Evolutionary conservation across 2,797 vertebrate species (phyloP), one percentile per base, ranked within the genome.

Genomic region (Oreonectes daqikongensis): DNA sequence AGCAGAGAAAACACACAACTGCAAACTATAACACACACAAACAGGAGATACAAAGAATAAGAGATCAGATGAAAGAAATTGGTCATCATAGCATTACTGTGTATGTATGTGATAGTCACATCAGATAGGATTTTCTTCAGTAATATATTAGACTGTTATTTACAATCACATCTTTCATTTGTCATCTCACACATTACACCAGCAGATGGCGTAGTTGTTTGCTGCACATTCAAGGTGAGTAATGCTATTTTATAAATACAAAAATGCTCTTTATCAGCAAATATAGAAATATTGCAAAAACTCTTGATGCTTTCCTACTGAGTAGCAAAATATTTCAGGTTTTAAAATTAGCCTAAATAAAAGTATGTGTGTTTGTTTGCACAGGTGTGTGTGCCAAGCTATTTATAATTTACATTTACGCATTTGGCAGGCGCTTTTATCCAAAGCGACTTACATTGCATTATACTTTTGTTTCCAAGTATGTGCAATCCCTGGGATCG

Each of bases 1-100:
- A 96, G 86, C 85, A 92, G 86, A 64, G 92, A 92, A 77, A 86
- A 89, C 85, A 96, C 88, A 79, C 91, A 96, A 94, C 91, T 79
- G 92, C 93, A 82, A 87, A 92, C 96, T 97, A 84, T 66, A 63
- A 48, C 84, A 85, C 87, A 91, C 85, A 72, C 65, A 91, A 46
- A 40, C 40, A 86, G 38, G 79, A 26, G 40, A 46, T 11, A 52
- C 20, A 48, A 4, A 52, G 35, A 46, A 61, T 22, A 71, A 84
- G 75, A 85, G 44, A 85, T 85, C 75, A 88, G 64, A 87, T 35
- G 35, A 78, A 84, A 88, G 89, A 92, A 55, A 6, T 22, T 32
- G 26, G 44, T 65, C 30, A 67, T 65, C 30, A 67, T 9, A 79
- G 26, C 7, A 3, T 55, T 28, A 32, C 17, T 26, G 6, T 22